Base-by-base conservation (phyloP, 2,888 invertebrate genomes). In the Epinotia demarniana region DNA sequence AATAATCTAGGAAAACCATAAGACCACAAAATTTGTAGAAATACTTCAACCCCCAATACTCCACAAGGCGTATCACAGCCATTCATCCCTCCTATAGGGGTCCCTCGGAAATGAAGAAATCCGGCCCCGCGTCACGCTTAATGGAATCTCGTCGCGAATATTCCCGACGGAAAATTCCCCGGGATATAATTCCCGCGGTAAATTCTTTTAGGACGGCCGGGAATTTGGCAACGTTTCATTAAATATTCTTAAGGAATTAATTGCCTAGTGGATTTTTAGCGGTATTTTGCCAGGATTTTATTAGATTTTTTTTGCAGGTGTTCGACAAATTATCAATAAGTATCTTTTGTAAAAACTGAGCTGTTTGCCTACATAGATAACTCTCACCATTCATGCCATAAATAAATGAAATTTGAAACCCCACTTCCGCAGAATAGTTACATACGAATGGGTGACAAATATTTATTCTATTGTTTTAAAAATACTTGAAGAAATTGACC, bases 81-180 rank as follows among this genome's bases (percentile, higher is more conserved):
- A 76, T 67, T 73, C 64, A 76, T 46, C 76, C 68, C 70, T 67
- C 72, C 18, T 69, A 64, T 23, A 70, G 69, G 75, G 46, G 73
- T 75, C 79, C 78, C 78, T 77, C 79, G 80, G 81, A 81, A 81
- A 81, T 81, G 79, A 79, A 79, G 79, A 80, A 77, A 80, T 80
- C 81, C 79, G 80, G 78, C 76, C 77, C 60, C 71, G 72, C 75
- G 79, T 78, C 78, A 72, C 78, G 69, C 64, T 75, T 80, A 81
- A 81, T 81, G 79, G 81, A 77, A 79, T 80, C 77, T 74, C 75
- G 39, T 57, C 49, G 66, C 55, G 68, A 58, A 69, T 69, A 69
- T 69, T 60, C 68, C 68, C 58, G 68, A 39, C 57, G 76, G 63
- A 66, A 60, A 64, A 64, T 70, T 70, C 64, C 66, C 75, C 58